Base-by-base conservation (phyloP, 2,113 vertebrate species). In the Sylvia atricapilla region DNA sequence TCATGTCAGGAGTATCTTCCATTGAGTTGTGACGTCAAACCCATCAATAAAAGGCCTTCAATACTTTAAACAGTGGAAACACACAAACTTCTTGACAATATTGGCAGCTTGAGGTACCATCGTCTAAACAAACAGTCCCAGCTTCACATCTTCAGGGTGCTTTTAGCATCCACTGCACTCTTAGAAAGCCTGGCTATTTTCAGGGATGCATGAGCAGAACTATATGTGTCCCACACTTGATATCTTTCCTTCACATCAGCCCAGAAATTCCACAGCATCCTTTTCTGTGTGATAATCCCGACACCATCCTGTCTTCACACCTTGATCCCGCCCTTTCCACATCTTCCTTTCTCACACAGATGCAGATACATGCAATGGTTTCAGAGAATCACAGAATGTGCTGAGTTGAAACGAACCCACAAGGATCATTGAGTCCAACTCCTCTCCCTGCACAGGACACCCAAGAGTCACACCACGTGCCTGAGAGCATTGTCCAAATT, bases 141-240 rank as follows among this genome's bases (percentile, higher is more conserved):
- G 0, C 3, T 55, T 80, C 49, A 47, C 3, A 4, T 44, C 41
- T 66, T 88, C 33, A 41, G 39, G 9, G 6, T 39, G 47, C 16
- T 52, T 76, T 77, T 76, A 24, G 7, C 31, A 58, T 39, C 21
- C 19, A 18, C 1, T 2, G 9, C 19, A n/a, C 15, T 8, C 47
- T 50, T 28, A 79, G 58, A 64, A 88, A 83, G 1, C 28, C 53
- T 56, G 53, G 4, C 43, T 56, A 18, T 22, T 64, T 52, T 73
- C n/a, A 75, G 25, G 63, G 74, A 49, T 3, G 3, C 17, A 4
- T 31, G 23, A 53, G 31, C n/a, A 89, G 1, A 12, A 13, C 25
- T 6, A 0, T 27, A 6, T 1, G 6, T 18, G 8, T 19, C 17
- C 27, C 62, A 25, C 4, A 15, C 6, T 15, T 46, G 16, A 56